Conservation (phyloP, 2,797 vertebrate genomes). For the Neoniphon sammara region DNA sequence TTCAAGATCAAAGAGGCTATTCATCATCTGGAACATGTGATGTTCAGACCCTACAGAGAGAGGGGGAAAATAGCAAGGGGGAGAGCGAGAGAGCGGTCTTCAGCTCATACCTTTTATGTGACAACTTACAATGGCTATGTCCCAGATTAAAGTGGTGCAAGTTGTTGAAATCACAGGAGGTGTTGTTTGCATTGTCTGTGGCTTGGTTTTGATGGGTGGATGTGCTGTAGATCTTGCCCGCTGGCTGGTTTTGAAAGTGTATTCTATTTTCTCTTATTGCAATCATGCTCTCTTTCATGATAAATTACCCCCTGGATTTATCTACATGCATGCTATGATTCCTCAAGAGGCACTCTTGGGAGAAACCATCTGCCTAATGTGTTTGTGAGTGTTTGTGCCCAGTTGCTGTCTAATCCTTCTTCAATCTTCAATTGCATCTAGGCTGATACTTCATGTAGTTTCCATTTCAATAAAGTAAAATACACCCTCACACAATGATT, state of each 20-base stretch:
- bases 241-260: conserved; percentile 35
- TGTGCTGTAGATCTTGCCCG: conserved; percentile 12
- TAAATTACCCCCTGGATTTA: conserved; percentile 56
- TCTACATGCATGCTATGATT: conserved; percentile 56
- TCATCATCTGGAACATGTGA: conserved; percentile 69
- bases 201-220: conserved; percentile 38
- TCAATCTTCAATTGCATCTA: conserved; percentile 43
- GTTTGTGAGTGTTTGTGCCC: conserved; percentile 67
- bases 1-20: conserved; percentile 69
- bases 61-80: conserved; percentile 9
- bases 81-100: conserved; percentile 38
- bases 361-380: conserved; percentile 74
- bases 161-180: conserved; percentile 30
- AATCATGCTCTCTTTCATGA: conserved; percentile 56
- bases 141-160: conserved; percentile 36
- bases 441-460: conserved; percentile 45
- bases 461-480: conserved; percentile 36
- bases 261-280: conserved; percentile 42
- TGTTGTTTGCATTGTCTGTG: conserved; percentile 32
- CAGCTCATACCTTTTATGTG: conserved; percentile 58
- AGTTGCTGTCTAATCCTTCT: conserved; percentile 55
- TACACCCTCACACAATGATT: conserved; percentile 7
- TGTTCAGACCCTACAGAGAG: conserved; percentile 38
- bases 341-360: conserved; percentile 58
- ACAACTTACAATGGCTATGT: conserved; percentile 49